Evolutionary conservation across 1,140 invertebrate species (phyloP).

Genomic region (Procambarus clarkii): DNA sequence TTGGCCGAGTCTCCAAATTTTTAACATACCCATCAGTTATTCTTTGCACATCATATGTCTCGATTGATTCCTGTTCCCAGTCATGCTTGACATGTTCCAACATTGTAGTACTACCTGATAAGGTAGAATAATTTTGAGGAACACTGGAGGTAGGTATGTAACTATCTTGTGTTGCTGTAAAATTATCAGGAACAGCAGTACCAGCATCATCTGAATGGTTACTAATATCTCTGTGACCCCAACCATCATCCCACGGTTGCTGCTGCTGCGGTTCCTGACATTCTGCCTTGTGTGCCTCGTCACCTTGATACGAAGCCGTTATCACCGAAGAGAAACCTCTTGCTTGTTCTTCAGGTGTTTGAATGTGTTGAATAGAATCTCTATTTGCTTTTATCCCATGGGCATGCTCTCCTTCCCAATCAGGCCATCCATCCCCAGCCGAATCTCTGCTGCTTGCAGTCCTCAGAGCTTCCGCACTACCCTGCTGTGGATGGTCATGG

Average conservation of each 20-base stretch:
- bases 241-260: slow-evolving; percentile 44
- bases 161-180: background rate
- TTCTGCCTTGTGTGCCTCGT: background rate
- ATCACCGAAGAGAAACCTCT: background rate
- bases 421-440: slow-evolving; percentile 58
- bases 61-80: background rate
- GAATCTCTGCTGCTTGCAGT: slow-evolving; percentile 7
- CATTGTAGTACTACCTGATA: background rate
- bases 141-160: background rate
- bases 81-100: background rate
- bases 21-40: background rate
- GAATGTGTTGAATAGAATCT: slow-evolving; percentile 10
- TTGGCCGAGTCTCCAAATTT: background rate
- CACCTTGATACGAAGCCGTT: background rate
- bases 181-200: background rate
- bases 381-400: background rate
- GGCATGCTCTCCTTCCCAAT: slow-evolving; percentile 32
- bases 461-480: background rate
- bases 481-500: background rate
- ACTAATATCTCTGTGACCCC: background rate
- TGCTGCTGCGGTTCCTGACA: background rate
- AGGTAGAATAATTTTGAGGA: background rate
- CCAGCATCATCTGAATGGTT: background rate
- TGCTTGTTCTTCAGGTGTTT: background rate
- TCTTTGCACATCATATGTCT: background rate